These are phyloP conservation scores for Hippoglossus stenolepis DNA, from an alignment of 2,113 vertebrate genomes.

Conservation along the genomic window DNA sequence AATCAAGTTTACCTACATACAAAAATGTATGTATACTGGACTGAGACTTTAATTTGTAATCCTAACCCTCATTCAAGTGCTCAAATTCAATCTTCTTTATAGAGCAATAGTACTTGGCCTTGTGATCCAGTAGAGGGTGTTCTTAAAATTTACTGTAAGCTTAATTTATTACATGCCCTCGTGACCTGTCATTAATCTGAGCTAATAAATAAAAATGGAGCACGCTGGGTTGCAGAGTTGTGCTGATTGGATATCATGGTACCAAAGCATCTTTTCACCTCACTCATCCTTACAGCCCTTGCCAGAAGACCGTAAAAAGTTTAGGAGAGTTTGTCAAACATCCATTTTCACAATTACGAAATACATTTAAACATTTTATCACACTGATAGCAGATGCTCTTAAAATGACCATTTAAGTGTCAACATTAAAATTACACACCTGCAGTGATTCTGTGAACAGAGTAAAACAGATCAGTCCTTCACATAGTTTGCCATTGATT, in stretches of 20 bases:
- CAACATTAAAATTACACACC: too few relatives aligned
- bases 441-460: too few relatives aligned
- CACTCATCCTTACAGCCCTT: not conserved
- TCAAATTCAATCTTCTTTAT: not conserved
- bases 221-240: not conserved
- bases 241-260: not conserved
- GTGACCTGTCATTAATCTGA: not conserved
- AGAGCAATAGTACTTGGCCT: not conserved
- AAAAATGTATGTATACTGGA: too few relatives aligned
- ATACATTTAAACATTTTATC: too few relatives aligned
- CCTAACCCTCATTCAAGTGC: not conserved
- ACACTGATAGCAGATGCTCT: too few relatives aligned
- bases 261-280: not conserved
- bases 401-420: too few relatives aligned
- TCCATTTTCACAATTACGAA: too few relatives aligned
- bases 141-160: not conserved
- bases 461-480: too few relatives aligned
- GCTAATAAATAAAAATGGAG: not conserved
- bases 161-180: not conserved
- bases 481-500: too few relatives aligned
- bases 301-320: not conserved
- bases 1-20: too few relatives aligned
- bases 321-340: not conserved
- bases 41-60: too few relatives aligned
- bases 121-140: not conserved